These are phyloP conservation scores for Galleria mellonella DNA, from an alignment of 1,140 invertebrate genomes.

Conservation along the genomic window DNA sequence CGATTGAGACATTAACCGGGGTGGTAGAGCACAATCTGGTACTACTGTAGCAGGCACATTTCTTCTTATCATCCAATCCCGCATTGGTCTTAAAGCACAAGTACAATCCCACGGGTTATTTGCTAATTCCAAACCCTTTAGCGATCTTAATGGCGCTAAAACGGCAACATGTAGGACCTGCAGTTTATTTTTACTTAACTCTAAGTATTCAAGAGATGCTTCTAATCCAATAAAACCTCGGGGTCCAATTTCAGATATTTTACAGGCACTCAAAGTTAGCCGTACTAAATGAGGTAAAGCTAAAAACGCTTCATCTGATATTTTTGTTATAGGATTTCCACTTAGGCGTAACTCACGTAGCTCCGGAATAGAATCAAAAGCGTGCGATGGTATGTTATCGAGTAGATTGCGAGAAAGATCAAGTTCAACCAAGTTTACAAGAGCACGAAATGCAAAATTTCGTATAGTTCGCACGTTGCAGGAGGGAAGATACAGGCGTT, in stretches of 20 bases:
- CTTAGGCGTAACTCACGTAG: slow-evolving; percentile 83
- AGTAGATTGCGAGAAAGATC: slow-evolving; percentile 85
- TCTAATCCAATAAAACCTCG: slow-evolving; percentile 84
- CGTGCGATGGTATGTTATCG: slow-evolving; percentile 79
- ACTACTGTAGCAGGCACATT: slow-evolving; percentile 81
- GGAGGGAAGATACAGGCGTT: slow-evolving; percentile 82
- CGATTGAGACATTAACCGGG: slow-evolving; percentile 76
- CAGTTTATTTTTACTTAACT: slow-evolving; percentile 84
- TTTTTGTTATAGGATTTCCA: slow-evolving; percentile 81
- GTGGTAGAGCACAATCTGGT: slow-evolving; percentile 80
- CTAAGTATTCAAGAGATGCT: slow-evolving; percentile 82
- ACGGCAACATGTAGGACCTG: slow-evolving; percentile 78
- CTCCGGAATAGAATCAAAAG: slow-evolving; percentile 81
- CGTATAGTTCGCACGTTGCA: slow-evolving; percentile 79
- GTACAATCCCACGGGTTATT: slow-evolving; percentile 89
- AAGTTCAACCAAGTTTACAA: slow-evolving; percentile 85
- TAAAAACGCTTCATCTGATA: slow-evolving; percentile 82
- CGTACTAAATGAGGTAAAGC: slow-evolving; percentile 81
- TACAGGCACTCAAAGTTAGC: slow-evolving; percentile 83
- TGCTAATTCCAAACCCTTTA: slow-evolving; percentile 84
- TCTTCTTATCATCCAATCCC: slow-evolving; percentile 85
- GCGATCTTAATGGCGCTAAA: slow-evolving; percentile 78
- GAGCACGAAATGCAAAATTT: slow-evolving; percentile 79
- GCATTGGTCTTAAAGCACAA: slow-evolving; percentile 81
- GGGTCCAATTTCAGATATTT: slow-evolving; percentile 78